Evolutionary conservation across 2,113 vertebrate species (phyloP).

Genomic region (Amazona guildingii): DNA sequence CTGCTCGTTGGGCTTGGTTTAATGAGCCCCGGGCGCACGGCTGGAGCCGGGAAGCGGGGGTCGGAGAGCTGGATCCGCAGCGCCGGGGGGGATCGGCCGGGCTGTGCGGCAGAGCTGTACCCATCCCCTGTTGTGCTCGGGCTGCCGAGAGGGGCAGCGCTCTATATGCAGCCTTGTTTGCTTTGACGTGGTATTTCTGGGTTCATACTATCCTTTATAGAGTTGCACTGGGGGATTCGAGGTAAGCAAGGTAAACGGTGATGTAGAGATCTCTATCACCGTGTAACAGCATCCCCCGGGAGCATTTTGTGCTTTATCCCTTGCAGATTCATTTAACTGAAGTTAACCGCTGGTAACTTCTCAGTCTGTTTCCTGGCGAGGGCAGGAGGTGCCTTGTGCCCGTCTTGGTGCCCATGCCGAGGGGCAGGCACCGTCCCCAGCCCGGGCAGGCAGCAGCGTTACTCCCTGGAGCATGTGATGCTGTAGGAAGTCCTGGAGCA

Average conservation of each 20-base stretch:
- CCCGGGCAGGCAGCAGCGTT: neutral
- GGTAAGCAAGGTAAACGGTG: fast-evolving
- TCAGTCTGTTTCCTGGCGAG: too few species aligned
- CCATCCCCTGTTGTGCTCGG: neutral
- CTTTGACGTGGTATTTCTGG: neutral
- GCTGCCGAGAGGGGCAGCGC: too few species aligned
- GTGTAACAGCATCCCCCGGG: fast-evolving
- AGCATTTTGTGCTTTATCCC: neutral
- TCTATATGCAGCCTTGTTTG: neutral
- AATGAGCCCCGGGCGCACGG: too few species aligned
- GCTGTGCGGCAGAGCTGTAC: neutral
- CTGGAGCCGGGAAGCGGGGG: too few species aligned
- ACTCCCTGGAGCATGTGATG: neutral
- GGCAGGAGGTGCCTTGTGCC: neutral
- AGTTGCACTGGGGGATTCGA: fast-evolving
- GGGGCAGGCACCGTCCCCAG: neutral
- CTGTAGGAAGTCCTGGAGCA: fast-evolving
- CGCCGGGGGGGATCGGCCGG: neutral
- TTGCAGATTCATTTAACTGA: neutral
- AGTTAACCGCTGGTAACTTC: neutral
- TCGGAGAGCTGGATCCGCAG: too few species aligned
- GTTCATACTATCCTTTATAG: fast-evolving
- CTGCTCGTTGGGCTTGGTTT: neutral
- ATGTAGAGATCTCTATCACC: neutral
- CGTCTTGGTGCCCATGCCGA: neutral